These are phyloP conservation scores for Epicampocera succincta DNA, from an alignment of 2,888 invertebrate genomes.

Conservation along the genomic window DNA sequence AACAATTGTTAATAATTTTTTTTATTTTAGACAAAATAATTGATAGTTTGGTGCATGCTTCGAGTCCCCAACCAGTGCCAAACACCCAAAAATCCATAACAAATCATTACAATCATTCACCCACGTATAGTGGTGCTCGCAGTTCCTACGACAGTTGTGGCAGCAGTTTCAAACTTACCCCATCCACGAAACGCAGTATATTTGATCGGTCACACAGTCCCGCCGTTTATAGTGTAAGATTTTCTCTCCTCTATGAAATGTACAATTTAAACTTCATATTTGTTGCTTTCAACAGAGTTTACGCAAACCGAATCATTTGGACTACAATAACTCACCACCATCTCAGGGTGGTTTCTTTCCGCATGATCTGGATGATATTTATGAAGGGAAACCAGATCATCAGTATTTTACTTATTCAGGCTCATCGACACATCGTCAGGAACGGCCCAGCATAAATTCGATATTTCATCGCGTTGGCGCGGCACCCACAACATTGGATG, in stretches of 20 bases:
- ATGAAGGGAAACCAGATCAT: slow-evolving; percentile 80
- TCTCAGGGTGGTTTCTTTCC: slow-evolving; percentile 79
- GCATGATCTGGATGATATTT: slow-evolving; percentile 81
- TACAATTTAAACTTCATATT: neutral
- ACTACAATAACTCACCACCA: slow-evolving; percentile 78
- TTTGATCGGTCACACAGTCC: slow-evolving; percentile 80
- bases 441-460: slow-evolving; percentile 80
- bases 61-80: slow-evolving; percentile 81
- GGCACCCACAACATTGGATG: slow-evolving; percentile 78
- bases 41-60: slow-evolving; percentile 74
- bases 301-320: slow-evolving; percentile 77
- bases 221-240: slow-evolving; percentile 78
- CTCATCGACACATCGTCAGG: slow-evolving; percentile 74
- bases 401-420: slow-evolving; percentile 82
- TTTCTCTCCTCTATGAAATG: neutral
- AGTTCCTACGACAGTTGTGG: slow-evolving; percentile 78
- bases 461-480: slow-evolving; percentile 80
- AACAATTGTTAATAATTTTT: neutral
- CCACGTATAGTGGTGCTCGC: slow-evolving; percentile 73
- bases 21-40: slow-evolving; percentile 73
- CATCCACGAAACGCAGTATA: slow-evolving; percentile 76
- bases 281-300: slow-evolving; percentile 74
- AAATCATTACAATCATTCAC: slow-evolving; percentile 78
- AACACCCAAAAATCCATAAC: slow-evolving; percentile 76
- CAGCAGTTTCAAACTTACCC: slow-evolving; percentile 77